Base-by-base conservation (phyloP, 1,140 invertebrate species). In the Saccostrea echinata region DNA sequence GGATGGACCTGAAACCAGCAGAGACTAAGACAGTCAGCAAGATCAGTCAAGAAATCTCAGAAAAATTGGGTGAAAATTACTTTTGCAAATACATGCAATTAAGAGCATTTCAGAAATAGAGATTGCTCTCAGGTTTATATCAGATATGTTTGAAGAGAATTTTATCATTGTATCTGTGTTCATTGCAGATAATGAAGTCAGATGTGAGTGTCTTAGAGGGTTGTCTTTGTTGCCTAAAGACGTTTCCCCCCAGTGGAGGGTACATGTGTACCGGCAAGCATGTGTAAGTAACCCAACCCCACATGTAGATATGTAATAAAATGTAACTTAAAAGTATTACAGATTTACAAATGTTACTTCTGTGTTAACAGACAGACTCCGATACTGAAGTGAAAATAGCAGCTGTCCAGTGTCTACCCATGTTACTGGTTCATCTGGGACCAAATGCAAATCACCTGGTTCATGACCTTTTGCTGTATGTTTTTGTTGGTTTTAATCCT, bases 391-490 rank as follows among this genome's bases (percentile, higher is more conserved):
- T 93, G 3, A 91, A 88, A 35, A 71, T 84, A 13, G 64, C 89
- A 30, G 91, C 91, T 16, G 84, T 93, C 16, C 61, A 82, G 27
- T 68, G 76, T 51, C 93, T 93, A 33, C 93, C 93, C 12, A 18
- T 89, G 13, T 71, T 93, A 9, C 76, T 94, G 12, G 87, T 87
- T 55, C 87, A 91, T n/a, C 85, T 93, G 21, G 93, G 93, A 87
- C 88, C 90, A 2, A 92, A 93, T 89, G 91, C 91, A 35, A 90
- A 90, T 83, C 92, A 93, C 84, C 89, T 94, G 12, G 90, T 94
- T 13, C 86, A 90, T 84, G 90, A 94, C 68, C 71, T 93, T 3
- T 27, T 93, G 21, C 88, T 89, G 93, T 93, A 91, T 88, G 92
- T 91, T 24, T 76, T 52, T 8, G 30, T 11, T 12, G 21, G 9